Evolutionary conservation across 2,113 vertebrate species (phyloP).

Genomic region (Dicerorhinus sumatrensis): DNA sequence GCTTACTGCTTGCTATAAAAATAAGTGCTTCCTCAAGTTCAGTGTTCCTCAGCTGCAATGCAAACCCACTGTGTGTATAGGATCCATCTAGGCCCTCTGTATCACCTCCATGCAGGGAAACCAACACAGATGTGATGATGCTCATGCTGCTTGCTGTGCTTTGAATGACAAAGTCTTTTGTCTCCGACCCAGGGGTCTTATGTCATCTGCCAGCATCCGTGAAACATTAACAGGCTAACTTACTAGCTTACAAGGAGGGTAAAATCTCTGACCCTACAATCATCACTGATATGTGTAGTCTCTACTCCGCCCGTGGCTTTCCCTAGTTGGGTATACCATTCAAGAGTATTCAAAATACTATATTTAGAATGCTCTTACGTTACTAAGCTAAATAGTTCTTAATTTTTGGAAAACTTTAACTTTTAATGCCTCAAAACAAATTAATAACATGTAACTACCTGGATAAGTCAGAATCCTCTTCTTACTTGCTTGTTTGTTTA

Average conservation of each 20-base stretch:
- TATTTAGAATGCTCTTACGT: not conserved
- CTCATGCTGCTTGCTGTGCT: rapidly evolving
- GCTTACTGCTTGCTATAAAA: not conserved
- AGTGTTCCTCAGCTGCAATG: too few species aligned
- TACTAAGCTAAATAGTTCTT: not conserved
- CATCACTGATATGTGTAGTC: not conserved
- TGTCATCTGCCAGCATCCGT: not conserved
- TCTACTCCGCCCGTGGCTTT: not conserved
- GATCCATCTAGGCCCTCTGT: not conserved
- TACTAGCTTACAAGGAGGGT: not conserved
- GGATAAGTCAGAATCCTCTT: not conserved
- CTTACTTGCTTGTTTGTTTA: not conserved
- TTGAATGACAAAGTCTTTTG: not conserved
- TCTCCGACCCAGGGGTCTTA: not conserved
- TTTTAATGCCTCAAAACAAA: not conserved
- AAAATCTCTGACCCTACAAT: not conserved
- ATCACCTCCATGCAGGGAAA: not conserved
- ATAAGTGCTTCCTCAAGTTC: not conserved
- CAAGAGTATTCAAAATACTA: not conserved
- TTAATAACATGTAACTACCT: not conserved
- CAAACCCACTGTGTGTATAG: rapidly evolving
- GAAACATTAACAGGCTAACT: not conserved
- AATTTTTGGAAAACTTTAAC: not conserved
- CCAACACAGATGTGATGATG: not conserved
- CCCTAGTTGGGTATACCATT: not conserved